phyloP scores from a whole-genome alignment of 2,888 invertebrate species.

The Stenolophus ochropezus region DNA sequence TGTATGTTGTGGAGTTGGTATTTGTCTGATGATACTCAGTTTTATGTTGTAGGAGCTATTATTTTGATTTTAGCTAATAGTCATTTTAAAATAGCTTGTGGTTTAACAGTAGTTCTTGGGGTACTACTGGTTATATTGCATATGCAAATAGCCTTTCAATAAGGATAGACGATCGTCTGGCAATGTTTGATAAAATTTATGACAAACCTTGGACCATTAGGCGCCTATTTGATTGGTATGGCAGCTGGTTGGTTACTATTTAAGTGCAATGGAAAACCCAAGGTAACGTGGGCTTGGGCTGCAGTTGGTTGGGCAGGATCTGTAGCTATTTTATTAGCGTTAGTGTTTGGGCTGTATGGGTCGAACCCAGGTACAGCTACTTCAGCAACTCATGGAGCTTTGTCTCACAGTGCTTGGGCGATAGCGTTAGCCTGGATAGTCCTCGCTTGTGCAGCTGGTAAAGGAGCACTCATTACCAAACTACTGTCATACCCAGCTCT shows the following conservation, averaged over 20 bases:
- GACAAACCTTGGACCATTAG: constrained; percentile 92
- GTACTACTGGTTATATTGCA: constrained; percentile 87
- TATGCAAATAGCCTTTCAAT: constrained; percentile 87
- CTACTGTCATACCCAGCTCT: constrained; percentile 85
- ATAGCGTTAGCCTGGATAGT: constrained; percentile 88
- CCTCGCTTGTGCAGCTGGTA: constrained; percentile 88
- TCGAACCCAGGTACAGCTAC: constrained; percentile 80
- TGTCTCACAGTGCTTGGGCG: constrained; percentile 91
- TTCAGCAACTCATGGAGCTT: constrained; percentile 86
- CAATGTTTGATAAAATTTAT: constrained; percentile 91
- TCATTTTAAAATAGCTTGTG: constrained; percentile 86
- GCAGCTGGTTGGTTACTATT: constrained; percentile 88
- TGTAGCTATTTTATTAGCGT: constrained; percentile 79
- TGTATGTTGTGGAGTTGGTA: constrained; percentile 96
- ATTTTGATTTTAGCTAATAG: constrained; percentile 87
- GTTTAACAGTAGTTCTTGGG: constrained; percentile 81
- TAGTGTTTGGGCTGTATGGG: constrained; percentile 87
- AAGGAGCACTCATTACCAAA: constrained; percentile 84
- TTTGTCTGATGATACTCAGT: constrained; percentile 90
- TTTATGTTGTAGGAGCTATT: constrained; percentile 88
- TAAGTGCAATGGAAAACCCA: constrained; percentile 86
- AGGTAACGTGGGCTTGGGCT: constrained; percentile 83
- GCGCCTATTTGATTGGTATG: constrained; percentile 91
- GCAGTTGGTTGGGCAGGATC: constrained; percentile 83
- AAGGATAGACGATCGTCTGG: constrained; percentile 85